Percentiles rank a stretch among this genome's conserved stretches.
Conservation (phyloP, 1,140 invertebrate species). For the Augochlora pura region DNA sequence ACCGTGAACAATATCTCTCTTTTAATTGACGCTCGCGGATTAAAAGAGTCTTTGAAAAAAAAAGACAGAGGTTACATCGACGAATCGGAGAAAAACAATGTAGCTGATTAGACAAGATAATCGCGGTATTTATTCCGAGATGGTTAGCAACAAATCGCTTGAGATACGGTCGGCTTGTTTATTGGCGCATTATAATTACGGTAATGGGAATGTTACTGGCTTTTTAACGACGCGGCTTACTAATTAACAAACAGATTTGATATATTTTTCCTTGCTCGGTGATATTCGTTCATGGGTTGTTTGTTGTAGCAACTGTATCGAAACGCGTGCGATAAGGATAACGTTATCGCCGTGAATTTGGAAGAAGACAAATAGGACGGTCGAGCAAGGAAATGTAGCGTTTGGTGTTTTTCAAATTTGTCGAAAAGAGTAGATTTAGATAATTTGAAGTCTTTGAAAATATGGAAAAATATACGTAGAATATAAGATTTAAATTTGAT, state of each 20-base stretch:
- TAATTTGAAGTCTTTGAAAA: no score
- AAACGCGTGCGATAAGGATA: background rate
- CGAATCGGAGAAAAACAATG: background rate
- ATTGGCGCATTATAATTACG: background rate
- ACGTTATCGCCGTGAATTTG: background rate
- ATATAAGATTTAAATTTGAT: no score
- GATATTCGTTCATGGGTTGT: background rate
- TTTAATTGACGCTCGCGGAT: no score
- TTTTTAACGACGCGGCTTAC: background rate
- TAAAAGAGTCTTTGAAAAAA: no score
- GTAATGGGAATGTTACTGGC: background rate
- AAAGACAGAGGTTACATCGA: no score
- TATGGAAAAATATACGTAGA: no score
- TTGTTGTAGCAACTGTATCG: background rate
- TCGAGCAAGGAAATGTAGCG: no score
- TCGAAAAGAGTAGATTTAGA: no score
- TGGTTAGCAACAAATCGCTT: no score
- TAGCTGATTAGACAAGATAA: background rate
- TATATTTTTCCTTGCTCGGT: background rate
- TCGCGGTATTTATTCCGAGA: background rate
- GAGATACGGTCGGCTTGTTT: no score
- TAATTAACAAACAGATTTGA: background rate
- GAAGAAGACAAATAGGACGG: conserved; percentile 17
- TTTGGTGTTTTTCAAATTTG: no score
- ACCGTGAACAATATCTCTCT: no score